Base-by-base conservation (phyloP, 2,888 invertebrate genomes). In the Lutraria lutraria region DNA sequence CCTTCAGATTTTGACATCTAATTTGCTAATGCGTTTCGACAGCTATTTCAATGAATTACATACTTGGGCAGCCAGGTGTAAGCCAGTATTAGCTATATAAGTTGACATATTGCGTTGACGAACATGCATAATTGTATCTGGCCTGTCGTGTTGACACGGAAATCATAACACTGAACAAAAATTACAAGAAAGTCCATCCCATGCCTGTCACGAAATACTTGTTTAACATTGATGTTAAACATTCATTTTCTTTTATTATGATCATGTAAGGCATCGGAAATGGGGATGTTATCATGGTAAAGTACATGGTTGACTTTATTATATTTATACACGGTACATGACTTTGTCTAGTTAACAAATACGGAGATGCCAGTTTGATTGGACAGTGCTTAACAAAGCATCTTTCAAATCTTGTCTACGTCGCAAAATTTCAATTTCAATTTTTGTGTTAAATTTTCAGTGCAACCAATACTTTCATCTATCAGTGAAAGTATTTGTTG, bases 101-200 rank as follows among this genome's bases (percentile, higher is more conserved):
- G 80, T 43, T 85, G 85, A 80, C 85, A 56, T 85, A 79, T 60
- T 56, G 53, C 53, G 43, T 25, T 56, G 52, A 60, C 12, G 60
- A 87, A 87, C 82, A 87, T 72, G 72, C 82, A 76, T 87, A 81
- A 87, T 56, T 72, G 85, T 85, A 53, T 56, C 60, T 56, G 6
- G 60, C 79, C 31, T 60, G 76, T 72, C 34, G 76, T 52, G 25
- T 52, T 85, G 29, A 85, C 60, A 43, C 79, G 85, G 85, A 85
- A 85, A 85, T 85, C 80, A 43, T 80, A 81, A 52, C 13, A 81
- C 21, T 16, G 60, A 43, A 85, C 76, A 43, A 53, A 85, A 34
- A 80, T 31, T 52, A 52, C 81, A 54, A 16, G 79, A 60, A 79
- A 31, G 72, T 52, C 54, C 54, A 43, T 85, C 79, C 54, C 80